These are phyloP conservation scores for Xylocampa areola DNA, from an alignment of 2,888 invertebrate genomes.

Conservation along the genomic window DNA sequence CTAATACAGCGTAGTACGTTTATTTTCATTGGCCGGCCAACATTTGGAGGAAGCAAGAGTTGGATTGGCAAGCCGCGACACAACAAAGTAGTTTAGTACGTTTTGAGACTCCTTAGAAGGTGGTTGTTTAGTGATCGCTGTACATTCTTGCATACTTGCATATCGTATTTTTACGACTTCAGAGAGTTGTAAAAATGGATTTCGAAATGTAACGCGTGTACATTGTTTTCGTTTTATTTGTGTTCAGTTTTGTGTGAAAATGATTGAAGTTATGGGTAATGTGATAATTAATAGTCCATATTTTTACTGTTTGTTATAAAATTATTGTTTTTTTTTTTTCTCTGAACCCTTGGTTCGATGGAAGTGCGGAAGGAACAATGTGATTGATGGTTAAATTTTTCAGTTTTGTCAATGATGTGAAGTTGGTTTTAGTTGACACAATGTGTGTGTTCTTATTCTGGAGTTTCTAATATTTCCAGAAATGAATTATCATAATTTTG, in stretches of 20 bases:
- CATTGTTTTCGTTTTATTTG: constrained; percentile 33
- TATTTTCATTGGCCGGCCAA: constrained; percentile 21
- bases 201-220: constrained; percentile 43
- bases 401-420: too few relatives aligned
- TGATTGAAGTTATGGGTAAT: constrained; percentile 66
- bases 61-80: constrained; percentile 23
- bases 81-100: constrained; percentile 21
- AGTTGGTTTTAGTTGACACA: too few relatives aligned
- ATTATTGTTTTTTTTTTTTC: neutral
- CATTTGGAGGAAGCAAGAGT: constrained; percentile 8
- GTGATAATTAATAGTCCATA: constrained; percentile 32
- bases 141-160: constrained; percentile 3
- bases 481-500: too few relatives aligned
- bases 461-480: too few relatives aligned
- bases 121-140: constrained; percentile 20
- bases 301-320: constrained; percentile 7
- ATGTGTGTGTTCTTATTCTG: too few relatives aligned
- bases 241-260: constrained; percentile 49
- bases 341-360: neutral
- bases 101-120: constrained; percentile 6
- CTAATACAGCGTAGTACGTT: neutral
- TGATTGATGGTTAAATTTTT: too few relatives aligned
- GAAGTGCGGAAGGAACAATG: neutral
- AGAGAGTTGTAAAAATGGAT: constrained; percentile 14
- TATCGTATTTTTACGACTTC: constrained; percentile 38